Evolutionary conservation across 2,888 invertebrate species (phyloP), one percentile per base, ranked within the genome.

Genomic region (Prosapia bicincta): DNA sequence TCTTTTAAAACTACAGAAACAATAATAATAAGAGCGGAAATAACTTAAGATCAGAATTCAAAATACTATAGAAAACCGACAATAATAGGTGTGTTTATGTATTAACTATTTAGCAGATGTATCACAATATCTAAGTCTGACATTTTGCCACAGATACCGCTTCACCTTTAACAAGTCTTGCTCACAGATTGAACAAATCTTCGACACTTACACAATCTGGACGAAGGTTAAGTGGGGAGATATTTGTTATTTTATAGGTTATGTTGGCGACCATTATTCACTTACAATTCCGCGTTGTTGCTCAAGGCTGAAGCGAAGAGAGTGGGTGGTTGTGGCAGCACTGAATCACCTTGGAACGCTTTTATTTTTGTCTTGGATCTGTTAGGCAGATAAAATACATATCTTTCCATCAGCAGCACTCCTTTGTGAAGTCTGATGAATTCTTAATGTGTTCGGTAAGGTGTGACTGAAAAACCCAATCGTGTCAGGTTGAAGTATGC

Each of bases 271-370:
- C n/a, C 38, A 38, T 38, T 38, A 38, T 38, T 38, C 38, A 38
- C 7, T 13, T 20, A 25, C 67, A 30, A 75, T 71, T 76, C 76
- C 76, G 72, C 76, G 69, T 76, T 72, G 54, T 69, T 65, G 13
- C 28, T 38, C 72, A 72, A 72, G 72, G 72, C 72, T 66, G 30
- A 30, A 30, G 6, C 9, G 6, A 6, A 9, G 6, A 30, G 30
- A 30, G 38, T 38, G 7, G 38, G 10, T 20, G 72, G 72, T 38
- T 32, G 66, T 26, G 66, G 32, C 20, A 72, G 26, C 20, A 76
- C 65, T 69, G 30, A 66, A 32, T 69, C 69, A 73, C 76, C 76
- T 74, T 73, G 73, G 32, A 43, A 10, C 9, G 5, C 24, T 68
- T 71, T 54, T 43, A 71, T 54, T 71, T 71, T 71, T 68, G 69